Conservation (phyloP, 2,888 invertebrate species). For the Dolomedes plantarius region DNA sequence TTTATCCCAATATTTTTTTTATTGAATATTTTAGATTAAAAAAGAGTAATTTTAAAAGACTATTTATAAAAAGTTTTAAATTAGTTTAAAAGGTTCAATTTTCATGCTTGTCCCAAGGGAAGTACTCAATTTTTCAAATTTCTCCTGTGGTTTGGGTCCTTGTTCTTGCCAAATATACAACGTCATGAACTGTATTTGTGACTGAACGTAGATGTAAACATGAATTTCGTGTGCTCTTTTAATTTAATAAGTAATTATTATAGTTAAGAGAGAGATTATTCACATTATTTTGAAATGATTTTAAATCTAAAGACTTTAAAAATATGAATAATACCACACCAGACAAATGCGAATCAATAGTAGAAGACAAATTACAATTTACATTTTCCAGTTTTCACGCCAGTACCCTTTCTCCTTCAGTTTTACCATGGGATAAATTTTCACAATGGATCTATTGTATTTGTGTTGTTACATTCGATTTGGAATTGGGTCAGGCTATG, state of each 20-base stretch:
- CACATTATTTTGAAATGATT: neutral
- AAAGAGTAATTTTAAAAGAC: too few species aligned
- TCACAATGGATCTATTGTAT: conserved; percentile 98
- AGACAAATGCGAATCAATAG: neutral
- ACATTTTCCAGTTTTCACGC: conserved; percentile 25
- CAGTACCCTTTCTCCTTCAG: conserved; percentile 54
- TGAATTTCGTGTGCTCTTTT: neutral
- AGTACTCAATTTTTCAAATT: too few species aligned
- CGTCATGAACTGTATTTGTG: too few species aligned
- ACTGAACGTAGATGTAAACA: neutral
- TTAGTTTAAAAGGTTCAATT: too few species aligned
- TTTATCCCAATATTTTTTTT: too few species aligned
- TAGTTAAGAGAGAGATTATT: neutral
- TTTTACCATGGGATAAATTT: conserved; percentile 76
- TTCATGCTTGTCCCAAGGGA: too few species aligned
- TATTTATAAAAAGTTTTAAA: too few species aligned
- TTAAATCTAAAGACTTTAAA: neutral
- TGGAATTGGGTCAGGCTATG: conserved; percentile 98
- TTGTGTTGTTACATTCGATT: conserved; percentile 98
- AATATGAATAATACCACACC: neutral
- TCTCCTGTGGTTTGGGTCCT: too few species aligned
- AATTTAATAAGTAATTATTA: neutral
- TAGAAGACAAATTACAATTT: conserved; percentile 21
- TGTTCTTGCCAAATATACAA: too few species aligned
- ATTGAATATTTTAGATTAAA: too few species aligned